Conservation (phyloP, 2,113 vertebrate species). For the Eclectus roratus region DNA sequence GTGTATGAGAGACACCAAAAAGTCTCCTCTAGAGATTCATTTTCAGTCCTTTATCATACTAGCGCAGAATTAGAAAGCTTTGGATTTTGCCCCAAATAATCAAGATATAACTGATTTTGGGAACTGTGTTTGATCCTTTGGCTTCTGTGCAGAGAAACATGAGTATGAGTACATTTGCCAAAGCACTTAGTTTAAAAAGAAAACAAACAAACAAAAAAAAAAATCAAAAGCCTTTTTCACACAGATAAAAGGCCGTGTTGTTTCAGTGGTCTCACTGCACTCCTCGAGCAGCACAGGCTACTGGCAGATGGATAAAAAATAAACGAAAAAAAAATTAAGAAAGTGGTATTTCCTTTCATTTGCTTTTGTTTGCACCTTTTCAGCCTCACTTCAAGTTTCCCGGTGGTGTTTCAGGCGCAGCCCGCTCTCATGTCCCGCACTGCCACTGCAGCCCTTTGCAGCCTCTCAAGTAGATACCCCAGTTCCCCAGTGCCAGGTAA, state of each 20-base stretch:
- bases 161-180: not conserved
- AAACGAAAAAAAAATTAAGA: too few relatives aligned
- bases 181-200: not conserved
- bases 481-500: not conserved
- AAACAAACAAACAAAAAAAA: not conserved
- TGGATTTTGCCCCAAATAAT: not conserved
- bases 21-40: not conserved
- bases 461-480: not conserved
- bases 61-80: not conserved
- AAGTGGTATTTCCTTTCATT: not conserved
- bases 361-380: not conserved
- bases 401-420: accelerated
- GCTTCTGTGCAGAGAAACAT: not conserved
- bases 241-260: not conserved
- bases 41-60: not conserved
- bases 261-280: accelerated
- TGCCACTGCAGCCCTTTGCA: not conserved
- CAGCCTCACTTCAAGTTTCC: accelerated
- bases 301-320: too few relatives aligned
- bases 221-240: not conserved
- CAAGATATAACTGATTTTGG: not conserved
- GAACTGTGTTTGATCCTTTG: not conserved
- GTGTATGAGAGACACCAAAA: not conserved
- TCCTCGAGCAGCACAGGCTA: not conserved
- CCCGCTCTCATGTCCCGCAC: not conserved